Evolutionary conservation across 2,113 vertebrate species (phyloP).

Genomic region (Gorsachius goisagi): DNA sequence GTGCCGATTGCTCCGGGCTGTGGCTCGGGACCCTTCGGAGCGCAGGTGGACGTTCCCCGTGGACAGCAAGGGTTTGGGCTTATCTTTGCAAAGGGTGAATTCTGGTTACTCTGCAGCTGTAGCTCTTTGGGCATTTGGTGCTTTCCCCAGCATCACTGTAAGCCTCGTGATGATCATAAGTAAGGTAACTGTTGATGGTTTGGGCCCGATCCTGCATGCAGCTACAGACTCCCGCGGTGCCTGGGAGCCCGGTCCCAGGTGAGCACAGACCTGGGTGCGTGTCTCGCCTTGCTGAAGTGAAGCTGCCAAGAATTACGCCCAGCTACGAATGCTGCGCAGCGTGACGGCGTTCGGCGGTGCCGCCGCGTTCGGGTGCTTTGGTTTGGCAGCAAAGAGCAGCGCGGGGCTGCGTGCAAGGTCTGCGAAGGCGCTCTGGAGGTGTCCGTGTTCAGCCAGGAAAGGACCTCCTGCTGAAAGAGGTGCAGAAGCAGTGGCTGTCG

Average conservation of each 20-base stretch:
- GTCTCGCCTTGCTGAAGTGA: neutral
- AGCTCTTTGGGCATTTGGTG: neutral
- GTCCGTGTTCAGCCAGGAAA: neutral
- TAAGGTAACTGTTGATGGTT: neutral
- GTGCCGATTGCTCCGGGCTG: neutral
- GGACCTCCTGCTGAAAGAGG: neutral
- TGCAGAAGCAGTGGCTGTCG: neutral
- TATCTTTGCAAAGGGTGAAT: neutral
- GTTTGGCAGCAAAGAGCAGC: neutral
- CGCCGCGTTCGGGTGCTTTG: accelerated
- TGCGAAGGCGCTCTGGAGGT: too few species aligned
- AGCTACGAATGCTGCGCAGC: accelerated
- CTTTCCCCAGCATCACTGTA: neutral
- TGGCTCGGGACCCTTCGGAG: neutral
- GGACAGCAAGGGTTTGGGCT: neutral
- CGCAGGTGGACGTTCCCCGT: accelerated
- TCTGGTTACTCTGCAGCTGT: neutral
- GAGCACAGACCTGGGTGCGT: neutral
- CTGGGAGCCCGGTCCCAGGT: neutral
- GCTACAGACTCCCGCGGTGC: neutral
- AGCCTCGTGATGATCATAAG: neutral
- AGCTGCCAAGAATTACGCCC: neutral
- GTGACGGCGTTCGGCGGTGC: too few species aligned
- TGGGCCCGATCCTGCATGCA: neutral
- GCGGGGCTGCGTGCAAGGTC: neutral